Evolutionary conservation across 2,113 vertebrate genomes (phyloP).

Genomic region (Odocoileus hemionus): DNA sequence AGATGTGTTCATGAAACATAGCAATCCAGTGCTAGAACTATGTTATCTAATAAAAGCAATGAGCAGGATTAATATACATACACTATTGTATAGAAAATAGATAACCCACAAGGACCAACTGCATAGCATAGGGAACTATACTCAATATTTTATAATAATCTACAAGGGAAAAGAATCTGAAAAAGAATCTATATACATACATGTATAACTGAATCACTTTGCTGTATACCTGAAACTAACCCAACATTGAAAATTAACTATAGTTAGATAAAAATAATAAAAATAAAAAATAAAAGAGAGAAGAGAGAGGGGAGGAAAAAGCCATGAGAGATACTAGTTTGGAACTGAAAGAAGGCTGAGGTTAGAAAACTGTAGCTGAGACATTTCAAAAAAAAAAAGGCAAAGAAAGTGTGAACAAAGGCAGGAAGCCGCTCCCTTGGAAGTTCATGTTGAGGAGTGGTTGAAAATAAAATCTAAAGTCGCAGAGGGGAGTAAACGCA

Average conservation of each 20-base stretch:
- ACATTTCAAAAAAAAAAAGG: not conserved
- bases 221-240: not conserved
- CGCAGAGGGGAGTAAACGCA: not conserved
- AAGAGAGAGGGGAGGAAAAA: not conserved
- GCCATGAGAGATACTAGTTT: not conserved
- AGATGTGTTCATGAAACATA: not conserved
- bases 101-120: not conserved
- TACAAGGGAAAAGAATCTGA: not conserved
- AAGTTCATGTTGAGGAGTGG: not conserved
- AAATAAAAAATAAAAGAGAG: not conserved
- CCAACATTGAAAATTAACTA: not conserved
- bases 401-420: not conserved
- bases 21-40: not conserved
- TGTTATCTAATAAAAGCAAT: not conserved
- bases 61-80: not conserved
- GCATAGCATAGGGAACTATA: not conserved
- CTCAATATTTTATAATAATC: not conserved
- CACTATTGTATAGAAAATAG: not conserved
- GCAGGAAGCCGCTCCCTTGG: not conserved
- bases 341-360: not conserved
- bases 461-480: constrained; percentile 32
- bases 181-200: not conserved
- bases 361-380: not conserved
- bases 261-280: not conserved
- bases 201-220: not conserved